phyloP scores from a whole-genome alignment of 2,888 invertebrate genomes.

The Ormyrus thymus region DNA sequence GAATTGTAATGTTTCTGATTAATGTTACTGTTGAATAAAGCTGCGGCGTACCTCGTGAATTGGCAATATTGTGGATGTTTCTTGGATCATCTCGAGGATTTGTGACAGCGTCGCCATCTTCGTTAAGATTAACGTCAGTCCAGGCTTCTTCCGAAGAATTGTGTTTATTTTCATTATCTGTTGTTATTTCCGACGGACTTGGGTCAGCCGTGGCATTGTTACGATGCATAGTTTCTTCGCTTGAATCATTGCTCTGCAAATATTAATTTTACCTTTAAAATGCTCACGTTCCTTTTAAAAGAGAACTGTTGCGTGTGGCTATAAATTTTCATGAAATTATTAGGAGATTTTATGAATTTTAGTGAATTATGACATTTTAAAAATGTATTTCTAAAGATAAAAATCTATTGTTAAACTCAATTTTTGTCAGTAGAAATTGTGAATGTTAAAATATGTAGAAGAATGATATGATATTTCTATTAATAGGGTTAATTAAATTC shows the following conservation, averaged over 20 bases:
- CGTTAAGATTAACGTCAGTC: slow-evolving; percentile 95
- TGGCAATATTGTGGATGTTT: slow-evolving; percentile 78
- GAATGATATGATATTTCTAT: no score
- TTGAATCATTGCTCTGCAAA: slow-evolving; percentile 88
- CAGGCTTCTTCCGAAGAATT: slow-evolving; percentile 86
- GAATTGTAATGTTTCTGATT: not conserved
- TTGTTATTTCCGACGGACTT: slow-evolving; percentile 72
- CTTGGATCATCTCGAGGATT: slow-evolving; percentile 76
- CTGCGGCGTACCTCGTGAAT: slow-evolving; percentile 73
- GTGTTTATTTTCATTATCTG: slow-evolving; percentile 73
- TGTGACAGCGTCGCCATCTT: slow-evolving; percentile 80
- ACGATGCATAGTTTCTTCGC: slow-evolving; percentile 80
- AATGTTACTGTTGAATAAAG: not conserved
- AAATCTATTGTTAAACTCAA: no score
- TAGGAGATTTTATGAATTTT: no score
- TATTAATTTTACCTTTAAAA: slow-evolving; percentile 5
- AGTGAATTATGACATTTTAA: no score
- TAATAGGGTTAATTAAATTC: no score
- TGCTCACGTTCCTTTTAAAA: no score
- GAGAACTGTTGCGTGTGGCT: not conserved
- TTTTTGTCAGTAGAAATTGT: no score
- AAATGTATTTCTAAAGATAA: no score
- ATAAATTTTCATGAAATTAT: slow-evolving; percentile 16
- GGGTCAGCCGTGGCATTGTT: slow-evolving; percentile 72
- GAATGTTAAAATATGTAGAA: no score